Evolutionary conservation across 1,140 invertebrate genomes (phyloP).

Genomic region (Papilio xuthus): DNA sequence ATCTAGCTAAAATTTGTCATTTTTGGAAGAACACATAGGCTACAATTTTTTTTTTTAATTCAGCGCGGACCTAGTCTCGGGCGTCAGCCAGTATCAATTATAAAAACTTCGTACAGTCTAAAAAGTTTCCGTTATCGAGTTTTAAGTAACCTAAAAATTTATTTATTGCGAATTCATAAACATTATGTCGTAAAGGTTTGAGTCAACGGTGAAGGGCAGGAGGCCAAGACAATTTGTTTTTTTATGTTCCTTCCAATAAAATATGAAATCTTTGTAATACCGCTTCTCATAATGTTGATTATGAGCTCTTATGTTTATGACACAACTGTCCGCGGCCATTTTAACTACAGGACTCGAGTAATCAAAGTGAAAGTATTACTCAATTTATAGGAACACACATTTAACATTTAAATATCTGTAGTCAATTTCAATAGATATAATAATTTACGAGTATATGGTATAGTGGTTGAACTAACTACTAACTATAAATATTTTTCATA

Average conservation of each 20-base stretch:
- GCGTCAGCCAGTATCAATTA: too few relatives aligned
- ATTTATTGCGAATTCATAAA: background rate
- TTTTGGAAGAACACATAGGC: too few relatives aligned
- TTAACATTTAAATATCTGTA: background rate
- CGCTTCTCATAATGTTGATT: constrained; percentile 15
- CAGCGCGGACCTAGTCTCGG: too few relatives aligned
- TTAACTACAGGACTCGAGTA: background rate
- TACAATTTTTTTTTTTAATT: background rate
- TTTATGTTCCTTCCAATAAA: constrained; percentile 10
- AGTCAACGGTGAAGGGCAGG: constrained; percentile 20
- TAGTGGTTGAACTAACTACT: too few relatives aligned
- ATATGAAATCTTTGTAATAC: constrained; percentile 10
- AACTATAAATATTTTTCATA: too few relatives aligned
- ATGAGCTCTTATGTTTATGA: constrained; percentile 14
- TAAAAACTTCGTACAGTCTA: background rate
- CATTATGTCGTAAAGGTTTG: constrained; percentile 1
- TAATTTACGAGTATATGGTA: too few relatives aligned
- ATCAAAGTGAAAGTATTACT: background rate
- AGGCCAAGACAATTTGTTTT: constrained; percentile 12
- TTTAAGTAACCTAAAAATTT: constrained; percentile 1
- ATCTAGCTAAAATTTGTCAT: too few relatives aligned
- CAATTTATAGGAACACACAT: background rate
- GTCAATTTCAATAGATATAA: too few relatives aligned
- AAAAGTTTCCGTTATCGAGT: constrained; percentile 14
- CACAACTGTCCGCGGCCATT: background rate